Conservation (phyloP, 2,113 vertebrate genomes). For the Cinclus cinclus region DNA sequence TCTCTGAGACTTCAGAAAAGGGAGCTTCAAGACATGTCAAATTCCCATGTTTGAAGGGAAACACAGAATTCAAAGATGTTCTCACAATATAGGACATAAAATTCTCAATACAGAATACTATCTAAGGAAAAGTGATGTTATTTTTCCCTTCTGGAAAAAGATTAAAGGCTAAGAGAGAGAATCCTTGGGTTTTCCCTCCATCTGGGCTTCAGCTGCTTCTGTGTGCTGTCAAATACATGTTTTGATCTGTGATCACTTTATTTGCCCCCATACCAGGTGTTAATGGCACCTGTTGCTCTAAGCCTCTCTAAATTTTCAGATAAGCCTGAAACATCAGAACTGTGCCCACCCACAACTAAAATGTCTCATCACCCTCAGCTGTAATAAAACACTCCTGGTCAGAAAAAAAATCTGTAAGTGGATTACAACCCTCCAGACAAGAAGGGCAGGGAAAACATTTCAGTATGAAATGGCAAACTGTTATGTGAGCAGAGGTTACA, state of each 20-base stretch:
- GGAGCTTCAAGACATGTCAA: neutral
- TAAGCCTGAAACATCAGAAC: constrained; percentile 6
- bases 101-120: neutral
- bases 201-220: neutral
- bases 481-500: constrained; percentile 26
- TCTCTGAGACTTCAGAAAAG: neutral
- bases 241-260: neutral
- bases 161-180: neutral
- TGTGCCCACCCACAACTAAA: neutral
- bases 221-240: neutral
- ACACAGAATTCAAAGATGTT: neutral
- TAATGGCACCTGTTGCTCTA: constrained; percentile 27
- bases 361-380: neutral
- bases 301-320: constrained; percentile 18
- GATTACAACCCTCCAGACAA: constrained; percentile 46
- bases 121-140: neutral
- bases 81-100: neutral
- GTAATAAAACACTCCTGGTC: constrained; percentile 5
- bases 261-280: neutral
- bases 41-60: neutral
- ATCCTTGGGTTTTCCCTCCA: neutral
- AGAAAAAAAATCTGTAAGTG: neutral
- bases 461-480: neutral
- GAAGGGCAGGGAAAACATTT: constrained; percentile 24
- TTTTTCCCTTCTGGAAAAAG: neutral